A percentile compares a stretch with the other conserved stretches of the same genome.
phyloP scores from a whole-genome alignment of 2,797 vertebrate genomes.

The Sarcophilus harrisii region DNA sequence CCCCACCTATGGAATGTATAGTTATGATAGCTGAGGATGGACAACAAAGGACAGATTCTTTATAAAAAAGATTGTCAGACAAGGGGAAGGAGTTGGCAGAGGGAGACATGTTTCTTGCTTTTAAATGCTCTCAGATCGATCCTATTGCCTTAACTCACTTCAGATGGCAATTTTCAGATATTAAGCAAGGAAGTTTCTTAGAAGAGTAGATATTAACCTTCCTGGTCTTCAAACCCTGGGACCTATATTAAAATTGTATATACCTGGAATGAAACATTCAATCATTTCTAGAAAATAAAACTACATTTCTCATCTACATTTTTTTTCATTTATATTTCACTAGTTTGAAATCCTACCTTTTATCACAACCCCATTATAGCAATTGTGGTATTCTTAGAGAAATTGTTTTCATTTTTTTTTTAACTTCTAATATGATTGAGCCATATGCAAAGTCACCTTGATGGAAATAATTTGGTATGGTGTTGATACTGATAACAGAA shows the following conservation, averaged over 20 bases:
- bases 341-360: neutral
- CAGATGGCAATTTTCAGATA: neutral
- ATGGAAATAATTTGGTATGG: slow-evolving; percentile 41
- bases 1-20: neutral
- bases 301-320: neutral
- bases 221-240: fast-evolving
- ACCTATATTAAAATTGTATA: neutral
- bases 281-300: neutral
- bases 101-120: neutral
- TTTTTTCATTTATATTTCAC: neutral
- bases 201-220: neutral
- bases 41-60: neutral
- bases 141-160: neutral
- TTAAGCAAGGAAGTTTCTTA: neutral
- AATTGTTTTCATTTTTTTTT: slow-evolving; percentile 19
- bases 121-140: neutral
- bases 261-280: neutral
- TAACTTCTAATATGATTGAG: slow-evolving; percentile 36
- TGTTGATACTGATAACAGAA: slow-evolving; percentile 68
- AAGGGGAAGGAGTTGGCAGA: neutral
- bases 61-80: neutral
- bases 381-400: slow-evolving; percentile 27
- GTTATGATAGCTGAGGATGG: neutral
- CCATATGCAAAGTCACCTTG: neutral
- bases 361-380: slow-evolving; percentile 8